A percentile compares a stretch with the other conserved stretches of the same genome.
Conservation (phyloP, 2,113 vertebrate genomes). For the Rostratula benghalensis region DNA sequence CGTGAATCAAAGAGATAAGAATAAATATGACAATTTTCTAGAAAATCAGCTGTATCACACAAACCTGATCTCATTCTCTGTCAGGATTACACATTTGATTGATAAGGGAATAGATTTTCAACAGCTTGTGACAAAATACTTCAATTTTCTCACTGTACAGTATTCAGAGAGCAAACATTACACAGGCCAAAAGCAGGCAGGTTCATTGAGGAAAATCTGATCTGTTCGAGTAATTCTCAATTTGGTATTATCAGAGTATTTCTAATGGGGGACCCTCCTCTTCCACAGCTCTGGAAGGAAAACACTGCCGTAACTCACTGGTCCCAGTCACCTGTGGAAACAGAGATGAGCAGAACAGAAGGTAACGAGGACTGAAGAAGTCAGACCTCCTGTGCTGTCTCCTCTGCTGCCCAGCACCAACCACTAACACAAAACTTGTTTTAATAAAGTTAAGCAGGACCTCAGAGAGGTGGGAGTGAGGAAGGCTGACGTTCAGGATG, state of each 20-base stretch:
- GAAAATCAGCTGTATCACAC: conserved; percentile 34
- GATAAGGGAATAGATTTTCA: conserved; percentile 65
- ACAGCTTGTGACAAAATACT: conserved; percentile 61
- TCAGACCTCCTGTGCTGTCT: accelerated
- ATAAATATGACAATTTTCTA: conserved; percentile 11
- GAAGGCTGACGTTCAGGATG: neutral
- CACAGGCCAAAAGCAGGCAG: conserved; percentile 10
- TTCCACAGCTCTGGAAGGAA: neutral
- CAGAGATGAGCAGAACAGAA: neutral
- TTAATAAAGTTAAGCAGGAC: neutral
- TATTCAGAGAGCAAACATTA: conserved; percentile 18
- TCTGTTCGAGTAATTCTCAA: neutral
- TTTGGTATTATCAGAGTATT: neutral
- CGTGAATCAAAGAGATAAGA: conserved; percentile 30
- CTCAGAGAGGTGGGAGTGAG: neutral
- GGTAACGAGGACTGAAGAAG: neutral
- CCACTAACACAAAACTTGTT: neutral
- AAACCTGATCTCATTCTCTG: conserved; percentile 21
- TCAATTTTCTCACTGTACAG: conserved; percentile 5
- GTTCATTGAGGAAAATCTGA: conserved; percentile 16
- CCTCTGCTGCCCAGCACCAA: neutral
- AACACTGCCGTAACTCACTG: neutral
- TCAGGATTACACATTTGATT: conserved; percentile 61
- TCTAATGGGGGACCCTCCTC: neutral
- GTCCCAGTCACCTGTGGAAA: neutral